Evolutionary conservation across 2,113 vertebrate species (phyloP).

Genomic region (Lasiurus cinereus): DNA sequence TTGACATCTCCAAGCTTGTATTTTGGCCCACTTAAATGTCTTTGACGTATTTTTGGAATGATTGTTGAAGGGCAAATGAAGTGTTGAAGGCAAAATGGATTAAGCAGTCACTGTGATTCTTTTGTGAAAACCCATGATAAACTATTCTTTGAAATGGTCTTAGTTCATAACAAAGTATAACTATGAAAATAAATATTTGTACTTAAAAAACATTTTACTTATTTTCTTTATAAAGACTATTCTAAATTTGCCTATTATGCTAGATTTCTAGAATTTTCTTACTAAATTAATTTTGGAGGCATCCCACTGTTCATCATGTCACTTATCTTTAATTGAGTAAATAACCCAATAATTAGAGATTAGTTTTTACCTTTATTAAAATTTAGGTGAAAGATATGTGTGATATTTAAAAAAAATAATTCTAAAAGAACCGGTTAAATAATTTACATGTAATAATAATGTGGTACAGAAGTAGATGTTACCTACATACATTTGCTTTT

Average conservation of each 20-base stretch:
- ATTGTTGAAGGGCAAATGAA: constrained; percentile 71
- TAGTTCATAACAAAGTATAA: constrained; percentile 50
- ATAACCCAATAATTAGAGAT: constrained; percentile 24
- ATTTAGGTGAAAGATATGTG: not conserved
- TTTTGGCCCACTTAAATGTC: constrained; percentile 69
- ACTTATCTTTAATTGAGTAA: constrained; percentile 31
- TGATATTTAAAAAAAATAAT: constrained; percentile 2
- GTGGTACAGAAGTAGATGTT: not conserved
- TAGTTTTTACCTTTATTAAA: constrained; percentile 52
- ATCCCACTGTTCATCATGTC: not conserved
- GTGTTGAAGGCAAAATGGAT: constrained; percentile 62
- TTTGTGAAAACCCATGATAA: constrained; percentile 58
- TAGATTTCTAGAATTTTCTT: constrained; percentile 14
- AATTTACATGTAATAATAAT: not conserved
- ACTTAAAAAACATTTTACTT: not conserved
- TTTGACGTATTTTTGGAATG: constrained; percentile 66
- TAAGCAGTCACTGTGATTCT: constrained; percentile 41
- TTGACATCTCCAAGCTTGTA: constrained; percentile 48
- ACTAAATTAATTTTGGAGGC: constrained; percentile 45
- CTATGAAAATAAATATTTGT: constrained; percentile 55
- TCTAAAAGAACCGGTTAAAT: constrained; percentile 19
- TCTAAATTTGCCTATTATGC: constrained; percentile 42
- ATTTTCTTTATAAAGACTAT: constrained; percentile 5
- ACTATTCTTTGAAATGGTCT: constrained; percentile 34
- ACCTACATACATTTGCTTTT: not conserved